These are phyloP conservation scores for Aurelia sp. DNA, from an alignment of 30 jellyfish, hydroid and myxozoan species.

Conservation along the genomic window DNA sequence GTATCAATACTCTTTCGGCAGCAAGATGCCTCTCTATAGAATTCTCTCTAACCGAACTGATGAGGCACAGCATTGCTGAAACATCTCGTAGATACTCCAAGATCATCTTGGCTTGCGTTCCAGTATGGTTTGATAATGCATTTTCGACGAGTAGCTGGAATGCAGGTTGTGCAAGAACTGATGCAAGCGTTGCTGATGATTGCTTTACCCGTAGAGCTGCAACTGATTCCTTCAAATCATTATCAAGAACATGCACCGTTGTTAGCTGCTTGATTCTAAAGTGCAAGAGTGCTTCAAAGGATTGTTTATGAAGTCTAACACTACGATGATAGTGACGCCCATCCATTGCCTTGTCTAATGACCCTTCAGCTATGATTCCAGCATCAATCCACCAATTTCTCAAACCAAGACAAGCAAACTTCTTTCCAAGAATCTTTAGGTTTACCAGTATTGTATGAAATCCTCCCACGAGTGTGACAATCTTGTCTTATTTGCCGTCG, in stretches of 20 bases:
- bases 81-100: background rate
- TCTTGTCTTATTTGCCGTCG: no score
- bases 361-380: background rate
- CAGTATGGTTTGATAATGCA: slow-evolving; percentile 2
- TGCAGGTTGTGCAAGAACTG: slow-evolving; percentile 2
- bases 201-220: slow-evolving; percentile 14
- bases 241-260: slow-evolving; percentile 26
- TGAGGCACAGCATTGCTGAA: slow-evolving; percentile 11
- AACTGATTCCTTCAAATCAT: slow-evolving; percentile 9
- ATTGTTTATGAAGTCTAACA: slow-evolving; percentile 43
- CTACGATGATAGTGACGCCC: slow-evolving; percentile 51
- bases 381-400: no score
- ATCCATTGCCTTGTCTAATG: slow-evolving; percentile 31
- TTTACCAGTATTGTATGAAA: no score
- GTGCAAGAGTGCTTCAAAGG: slow-evolving; percentile 37
- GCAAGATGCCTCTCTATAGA: slow-evolving; percentile 59
- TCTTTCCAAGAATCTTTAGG: no score
- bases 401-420: no score
- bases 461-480: no score
- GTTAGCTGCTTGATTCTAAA: slow-evolving; percentile 21
- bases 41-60: slow-evolving; percentile 22
- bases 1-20: slow-evolving; percentile 36
- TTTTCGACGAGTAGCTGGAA: background rate
- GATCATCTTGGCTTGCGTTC: background rate
- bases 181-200: slow-evolving; percentile 8